A percentile compares a stretch with the other conserved stretches of the same genome.
These are phyloP conservation scores for Macroramphosus scolopax DNA, from an alignment of 2,797 vertebrate species.

Conservation along the genomic window DNA sequence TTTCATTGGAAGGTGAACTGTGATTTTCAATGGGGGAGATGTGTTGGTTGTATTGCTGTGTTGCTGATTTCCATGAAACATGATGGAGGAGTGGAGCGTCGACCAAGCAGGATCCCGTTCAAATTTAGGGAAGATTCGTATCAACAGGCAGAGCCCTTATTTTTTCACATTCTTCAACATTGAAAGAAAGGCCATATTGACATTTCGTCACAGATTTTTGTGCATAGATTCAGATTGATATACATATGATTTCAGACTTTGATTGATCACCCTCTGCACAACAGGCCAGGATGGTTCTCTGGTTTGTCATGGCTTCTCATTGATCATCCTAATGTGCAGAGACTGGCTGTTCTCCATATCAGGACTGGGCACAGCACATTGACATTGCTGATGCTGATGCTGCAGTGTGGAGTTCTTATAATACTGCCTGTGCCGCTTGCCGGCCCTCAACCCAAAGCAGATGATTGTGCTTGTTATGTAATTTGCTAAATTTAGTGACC, in stretches of 20 bases:
- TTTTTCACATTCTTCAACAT: too few species aligned
- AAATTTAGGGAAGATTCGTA: too few species aligned
- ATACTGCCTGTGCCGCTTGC: conserved; percentile 30
- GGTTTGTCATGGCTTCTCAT: conserved; percentile 13
- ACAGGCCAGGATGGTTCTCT: conserved; percentile 12
- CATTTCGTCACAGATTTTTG: background rate
- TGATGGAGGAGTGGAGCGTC: too few species aligned
- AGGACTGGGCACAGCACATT: conserved; percentile 36
- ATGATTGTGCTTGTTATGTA: conserved; percentile 51
- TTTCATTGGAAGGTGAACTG: conserved; percentile 13
- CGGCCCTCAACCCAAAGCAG: conserved; percentile 40
- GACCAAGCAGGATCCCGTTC: too few species aligned
- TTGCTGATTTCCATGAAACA: too few species aligned
- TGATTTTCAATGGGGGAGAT: too few species aligned
- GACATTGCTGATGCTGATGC: conserved; percentile 51
- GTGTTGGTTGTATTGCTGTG: too few species aligned
- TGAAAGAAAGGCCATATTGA: too few species aligned
- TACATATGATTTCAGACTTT: conserved; percentile 30
- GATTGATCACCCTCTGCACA: conserved; percentile 30
- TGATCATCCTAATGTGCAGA: conserved; percentile 36
- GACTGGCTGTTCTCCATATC: conserved; percentile 43
- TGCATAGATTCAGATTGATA: conserved; percentile 1
- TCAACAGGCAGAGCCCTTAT: too few species aligned
- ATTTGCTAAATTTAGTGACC: conserved; percentile 45
- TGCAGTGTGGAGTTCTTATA: conserved; percentile 41